phyloP scores from a whole-genome alignment of 2,113 vertebrate genomes.

The Neoarius graeffei region DNA sequence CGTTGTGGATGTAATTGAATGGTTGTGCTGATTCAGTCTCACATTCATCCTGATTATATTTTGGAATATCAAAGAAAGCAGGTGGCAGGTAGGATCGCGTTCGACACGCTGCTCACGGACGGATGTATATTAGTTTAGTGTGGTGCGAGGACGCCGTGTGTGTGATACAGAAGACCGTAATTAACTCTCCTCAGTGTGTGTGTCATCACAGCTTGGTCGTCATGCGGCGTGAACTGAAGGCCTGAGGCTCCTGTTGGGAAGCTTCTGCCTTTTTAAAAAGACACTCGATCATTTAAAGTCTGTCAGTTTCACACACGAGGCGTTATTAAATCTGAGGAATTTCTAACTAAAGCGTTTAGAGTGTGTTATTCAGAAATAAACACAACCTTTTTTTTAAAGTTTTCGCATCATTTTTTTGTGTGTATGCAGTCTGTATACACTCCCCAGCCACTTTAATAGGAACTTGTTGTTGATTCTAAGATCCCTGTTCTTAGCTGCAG shows the following conservation, averaged over 20 bases:
- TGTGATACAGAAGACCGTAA: constrained; percentile 11
- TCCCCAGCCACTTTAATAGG: too few species aligned
- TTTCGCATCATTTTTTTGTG: too few species aligned
- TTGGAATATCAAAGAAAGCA: not conserved
- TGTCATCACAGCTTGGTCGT: constrained; percentile 4
- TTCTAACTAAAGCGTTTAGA: too few species aligned
- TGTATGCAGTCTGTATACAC: too few species aligned
- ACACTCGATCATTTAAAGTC: not conserved
- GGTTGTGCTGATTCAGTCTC: not conserved
- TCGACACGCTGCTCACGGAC: not conserved
- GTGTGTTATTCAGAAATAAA: too few species aligned
- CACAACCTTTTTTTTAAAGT: too few species aligned
- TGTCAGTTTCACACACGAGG: not conserved
- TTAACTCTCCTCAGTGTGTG: not conserved
- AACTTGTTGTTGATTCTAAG: too few species aligned
- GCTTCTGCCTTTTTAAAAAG: not conserved
- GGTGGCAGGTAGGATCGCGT: not conserved
- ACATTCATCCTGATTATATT: not conserved
- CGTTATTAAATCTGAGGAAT: not conserved
- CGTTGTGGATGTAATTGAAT: not conserved
- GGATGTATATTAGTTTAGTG: not conserved
- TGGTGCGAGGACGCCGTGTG: not conserved
- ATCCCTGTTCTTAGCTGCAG: too few species aligned
- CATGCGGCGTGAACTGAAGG: not conserved
- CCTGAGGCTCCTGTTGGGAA: constrained; percentile 13